Base-by-base conservation (phyloP, 1,140 invertebrate genomes). In the Euborellia annulipes region DNA sequence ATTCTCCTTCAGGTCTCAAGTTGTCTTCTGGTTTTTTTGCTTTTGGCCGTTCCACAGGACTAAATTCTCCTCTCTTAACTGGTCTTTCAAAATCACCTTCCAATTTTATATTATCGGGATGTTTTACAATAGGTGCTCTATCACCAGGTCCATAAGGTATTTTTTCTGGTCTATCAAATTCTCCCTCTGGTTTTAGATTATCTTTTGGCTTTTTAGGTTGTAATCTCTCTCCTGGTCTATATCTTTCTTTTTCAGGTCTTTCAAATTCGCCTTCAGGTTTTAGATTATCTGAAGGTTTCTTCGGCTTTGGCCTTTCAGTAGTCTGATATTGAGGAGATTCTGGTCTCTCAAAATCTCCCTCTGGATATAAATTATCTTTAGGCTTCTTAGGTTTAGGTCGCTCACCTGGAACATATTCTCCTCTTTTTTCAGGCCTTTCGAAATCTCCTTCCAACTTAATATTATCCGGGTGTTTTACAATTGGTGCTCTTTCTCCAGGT, bases 41-140 rank as follows among this genome's bases (percentile, higher is more conserved):
- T 54, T 56, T 45, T 60, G 47, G 23, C 64, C 62, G 42, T 62
- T 58, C 65, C 55, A 61, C 64, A 1, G 57, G 56, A n/a, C 61
- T 60, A 38, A 6, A 38, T 34, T 34, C 32, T 11, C 23, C 23
- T 6, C 4, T 4, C 11, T 27, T 27, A 6, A 6, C 23, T 38
- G 36, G 36, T 6, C 61, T 63, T 48, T 69, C 62, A 54, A 73
- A 71, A 0, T 62, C 62, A 3, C 75, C 74, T 58, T 75, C 71
- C 1, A 69, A 63, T 49, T 57, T 63, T 2, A 78, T 50, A 57
- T 76, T 75, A 53, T 73, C 71, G 44, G 53, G 55, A 47, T 64
- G 66, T 49, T 63, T 36, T 65, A 58, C 47, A 62, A 60, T 46
- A 64, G 59, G 52, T 65, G 64, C 16, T 16, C 45, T 40, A 16